Conservation (phyloP, 2,888 invertebrate genomes). For the Thalpophila matura region DNA sequence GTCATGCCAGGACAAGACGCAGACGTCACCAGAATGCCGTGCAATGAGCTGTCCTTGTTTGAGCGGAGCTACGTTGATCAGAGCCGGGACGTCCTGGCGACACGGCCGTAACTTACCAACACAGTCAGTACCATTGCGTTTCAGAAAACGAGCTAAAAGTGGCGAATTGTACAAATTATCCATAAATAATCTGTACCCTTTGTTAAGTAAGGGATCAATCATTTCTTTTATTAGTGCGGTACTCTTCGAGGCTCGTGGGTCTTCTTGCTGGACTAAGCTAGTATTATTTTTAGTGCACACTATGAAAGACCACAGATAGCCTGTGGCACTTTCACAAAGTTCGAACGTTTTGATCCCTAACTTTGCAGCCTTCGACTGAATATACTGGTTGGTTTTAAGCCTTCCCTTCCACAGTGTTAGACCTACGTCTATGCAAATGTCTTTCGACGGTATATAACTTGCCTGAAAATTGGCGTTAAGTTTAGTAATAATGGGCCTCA, state of each 20-base stretch:
- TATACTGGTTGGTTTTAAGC: constrained; percentile 36
- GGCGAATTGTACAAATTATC: constrained; percentile 56
- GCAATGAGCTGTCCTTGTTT: constrained; percentile 39
- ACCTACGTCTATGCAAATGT: constrained; percentile 51
- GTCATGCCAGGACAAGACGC: constrained; percentile 50
- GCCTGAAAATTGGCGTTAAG: constrained; percentile 11
- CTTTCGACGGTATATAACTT: constrained; percentile 14
- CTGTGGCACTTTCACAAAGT: constrained; percentile 53
- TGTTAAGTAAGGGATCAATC: constrained; percentile 7
- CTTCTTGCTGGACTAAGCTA: neutral
- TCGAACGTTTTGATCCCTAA: constrained; percentile 59
- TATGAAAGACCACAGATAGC: constrained; percentile 18
- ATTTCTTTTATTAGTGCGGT: constrained; percentile 21
- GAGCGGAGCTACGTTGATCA: constrained; percentile 36
- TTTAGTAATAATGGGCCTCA: constrained; percentile 1
- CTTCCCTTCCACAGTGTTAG: constrained; percentile 48
- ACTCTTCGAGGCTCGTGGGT: constrained; percentile 22
- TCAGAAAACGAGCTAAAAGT: neutral
- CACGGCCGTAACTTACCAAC: constrained; percentile 6
- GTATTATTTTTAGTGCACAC: neutral
- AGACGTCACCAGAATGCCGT: constrained; percentile 50
- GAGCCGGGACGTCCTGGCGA: neutral
- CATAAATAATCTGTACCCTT: constrained; percentile 55
- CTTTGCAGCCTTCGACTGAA: constrained; percentile 38
- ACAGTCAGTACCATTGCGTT: constrained; percentile 8